Evolutionary conservation across 1,140 invertebrate genomes (phyloP).

Genomic region (Onthophagus taurus): DNA sequence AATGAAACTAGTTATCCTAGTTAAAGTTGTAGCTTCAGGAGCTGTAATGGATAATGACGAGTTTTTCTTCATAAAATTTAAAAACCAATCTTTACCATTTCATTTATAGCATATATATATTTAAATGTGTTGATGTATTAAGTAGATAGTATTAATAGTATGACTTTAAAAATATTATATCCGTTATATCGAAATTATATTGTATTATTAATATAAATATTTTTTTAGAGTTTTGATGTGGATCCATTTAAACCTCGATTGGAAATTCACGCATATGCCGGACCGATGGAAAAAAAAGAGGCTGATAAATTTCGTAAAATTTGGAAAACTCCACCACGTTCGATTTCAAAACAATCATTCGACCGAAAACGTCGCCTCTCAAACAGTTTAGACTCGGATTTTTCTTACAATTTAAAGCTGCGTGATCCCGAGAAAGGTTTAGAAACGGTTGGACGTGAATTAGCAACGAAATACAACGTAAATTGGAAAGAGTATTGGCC

Average conservation of each 20-base stretch:
- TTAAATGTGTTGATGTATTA: too few relatives aligned
- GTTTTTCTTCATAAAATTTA: too few relatives aligned
- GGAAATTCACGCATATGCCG: conserved; percentile 71
- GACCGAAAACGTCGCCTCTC: too few relatives aligned
- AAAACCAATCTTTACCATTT: too few relatives aligned
- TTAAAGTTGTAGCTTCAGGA: too few relatives aligned
- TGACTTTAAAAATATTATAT: too few relatives aligned
- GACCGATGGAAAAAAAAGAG: conserved; percentile 68
- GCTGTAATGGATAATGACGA: too few relatives aligned
- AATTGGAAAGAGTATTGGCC: conserved; percentile 89
- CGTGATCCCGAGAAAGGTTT: conserved; percentile 75
- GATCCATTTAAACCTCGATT: conserved; percentile 57
- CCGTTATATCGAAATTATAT: too few relatives aligned
- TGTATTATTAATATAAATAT: too few relatives aligned
- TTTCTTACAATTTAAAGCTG: conserved; percentile 44
- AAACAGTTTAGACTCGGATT: conserved; percentile 6
- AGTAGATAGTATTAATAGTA: too few relatives aligned
- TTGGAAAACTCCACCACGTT: conserved; percentile 71
- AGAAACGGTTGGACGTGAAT: conserved; percentile 67
- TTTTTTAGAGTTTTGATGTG: conserved; percentile 48
- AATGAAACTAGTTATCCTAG: too few relatives aligned
- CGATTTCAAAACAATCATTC: conserved; percentile 25
- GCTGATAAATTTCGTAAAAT: conserved; percentile 63
- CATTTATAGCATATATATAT: too few relatives aligned
- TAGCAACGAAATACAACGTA: conserved; percentile 66